phyloP scores from a whole-genome alignment of 1,140 invertebrate species.

The Drosophila sulfurigaster region DNA sequence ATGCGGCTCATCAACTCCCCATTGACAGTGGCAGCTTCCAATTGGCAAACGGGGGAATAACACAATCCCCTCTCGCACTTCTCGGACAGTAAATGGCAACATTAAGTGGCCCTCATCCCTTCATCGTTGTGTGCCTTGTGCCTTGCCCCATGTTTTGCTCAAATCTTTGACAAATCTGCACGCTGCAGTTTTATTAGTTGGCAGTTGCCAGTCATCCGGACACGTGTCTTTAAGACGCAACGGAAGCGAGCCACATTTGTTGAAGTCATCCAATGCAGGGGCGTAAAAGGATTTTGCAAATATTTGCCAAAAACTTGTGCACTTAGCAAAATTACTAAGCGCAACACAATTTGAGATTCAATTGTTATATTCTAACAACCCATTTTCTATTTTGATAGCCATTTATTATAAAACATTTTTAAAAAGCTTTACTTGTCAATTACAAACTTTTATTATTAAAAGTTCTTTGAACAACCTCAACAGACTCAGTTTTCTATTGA shows the following conservation, averaged over 20 bases:
- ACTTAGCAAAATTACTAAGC: conserved; percentile 42
- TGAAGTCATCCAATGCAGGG: conserved; percentile 25
- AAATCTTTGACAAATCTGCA: conserved; percentile 74
- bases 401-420: too few species aligned
- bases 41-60: neutral
- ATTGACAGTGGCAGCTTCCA: conserved; percentile 45
- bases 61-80: neutral
- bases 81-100: conserved; percentile 50
- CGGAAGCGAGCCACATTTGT: conserved; percentile 72
- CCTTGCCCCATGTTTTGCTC: conserved; percentile 12
- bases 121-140: neutral
- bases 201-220: conserved; percentile 39
- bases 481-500: too few species aligned
- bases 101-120: conserved; percentile 67
- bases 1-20: conserved; percentile 66
- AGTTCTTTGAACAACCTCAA: too few species aligned
- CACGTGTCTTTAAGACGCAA: conserved; percentile 75
- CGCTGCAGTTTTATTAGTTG: conserved; percentile 74
- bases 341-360: neutral
- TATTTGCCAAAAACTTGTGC: conserved; percentile 31
- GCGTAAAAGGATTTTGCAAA: conserved; percentile 54
- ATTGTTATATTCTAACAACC: neutral
- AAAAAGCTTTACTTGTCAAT: too few species aligned
- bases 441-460: too few species aligned
- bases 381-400: neutral